Evolutionary conservation across 2,888 invertebrate genomes (phyloP), one percentile per base, ranked within the genome.

Genomic region (Thera britannica): DNA sequence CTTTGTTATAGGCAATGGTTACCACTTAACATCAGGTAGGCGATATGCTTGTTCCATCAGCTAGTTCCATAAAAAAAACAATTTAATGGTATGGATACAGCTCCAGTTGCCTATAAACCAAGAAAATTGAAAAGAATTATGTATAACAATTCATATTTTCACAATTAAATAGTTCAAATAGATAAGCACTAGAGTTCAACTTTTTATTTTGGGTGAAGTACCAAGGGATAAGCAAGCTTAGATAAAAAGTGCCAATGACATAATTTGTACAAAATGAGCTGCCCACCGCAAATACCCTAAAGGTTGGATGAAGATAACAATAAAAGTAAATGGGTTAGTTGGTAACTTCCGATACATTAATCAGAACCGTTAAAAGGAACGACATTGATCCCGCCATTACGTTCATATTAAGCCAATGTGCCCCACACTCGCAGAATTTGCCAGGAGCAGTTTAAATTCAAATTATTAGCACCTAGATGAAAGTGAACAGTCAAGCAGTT

Each of bases 381-480:
- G 77, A 68, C 74, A 75, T 75, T 73, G 77, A 79, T 77, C 74
- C 72, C 64, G 54, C 68, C 67, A 73, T 73, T 72, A 73, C 65
- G 72, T 70, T 72, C 70, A 72, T 73, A 74, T 71, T 79, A 70
- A 68, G 68, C 68, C 70, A 46, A 9, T 69, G 69, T 69, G 69
- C 72, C 68, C 74, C 75, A 77, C 72, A 78, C 62, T 71, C 68
- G 59, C 70, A 70, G 74, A 75, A 77, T 76, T 71, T 55, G 64
- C 67, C 63, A 70, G 72, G 72, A 46, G 49, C 68, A 58, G 65
- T 66, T 72, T 80, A 81, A 86, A 83, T 83, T 83, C 79, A 85
- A 85, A 85, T 85, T 84, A 87, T 86, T 84, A 86, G 81, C 82
- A 85, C 82, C 83, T 83, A 83, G 76, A 54, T 60, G 56, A 77